Base-by-base conservation (phyloP, 2,113 vertebrate genomes). In the Puntigrus tetrazona region DNA sequence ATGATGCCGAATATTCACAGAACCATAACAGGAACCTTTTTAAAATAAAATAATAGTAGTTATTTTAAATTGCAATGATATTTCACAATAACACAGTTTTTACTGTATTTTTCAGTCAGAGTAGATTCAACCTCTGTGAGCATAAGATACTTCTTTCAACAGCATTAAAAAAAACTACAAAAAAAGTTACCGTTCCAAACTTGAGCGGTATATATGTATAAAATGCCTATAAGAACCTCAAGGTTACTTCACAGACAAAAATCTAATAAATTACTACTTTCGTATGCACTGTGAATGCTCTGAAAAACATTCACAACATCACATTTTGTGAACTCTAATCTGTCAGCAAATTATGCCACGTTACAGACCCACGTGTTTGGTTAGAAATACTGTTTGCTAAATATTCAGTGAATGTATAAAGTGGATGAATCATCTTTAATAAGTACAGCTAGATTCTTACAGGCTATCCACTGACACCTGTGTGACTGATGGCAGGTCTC, bases 391-490 rank as follows among this genome's bases (percentile, higher is more conserved):
- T 55, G 22, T 31, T 77, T 2, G 9, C 9, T 31, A 55, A 57
- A 36, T 8, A 78, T n/a, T 77, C 22, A 1, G 20, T 52, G 27
- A 25, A 61, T 41, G 50, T 7, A n/a, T 59, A 41, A 41, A 41
- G 7, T 41, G 38, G 8, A 45, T 45, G 18, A 1, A 50, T 20
- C 18, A 6, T 50, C 20, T 18, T 13, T 7, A 41, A 43, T 14
- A 47, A 31, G 2, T 20, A 50, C 61, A 41, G 59, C 36, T 3
- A 70, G 7, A n/a, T 61, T 22, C 94, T 94, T 90, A 99, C 97
- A 98, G 18, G 0, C 95, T 81, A 25, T 96, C 92, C 75, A 99
- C 88, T 0, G 95, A 91, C 78, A 99, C 88, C 87, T 98, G 97
- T 2, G 93, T 93, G 90, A 96, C 94, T 18, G 92, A 87, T 38